These are phyloP conservation scores for Augochlorella aurata DNA, from an alignment of 2,888 invertebrate species.

Conservation along the genomic window DNA sequence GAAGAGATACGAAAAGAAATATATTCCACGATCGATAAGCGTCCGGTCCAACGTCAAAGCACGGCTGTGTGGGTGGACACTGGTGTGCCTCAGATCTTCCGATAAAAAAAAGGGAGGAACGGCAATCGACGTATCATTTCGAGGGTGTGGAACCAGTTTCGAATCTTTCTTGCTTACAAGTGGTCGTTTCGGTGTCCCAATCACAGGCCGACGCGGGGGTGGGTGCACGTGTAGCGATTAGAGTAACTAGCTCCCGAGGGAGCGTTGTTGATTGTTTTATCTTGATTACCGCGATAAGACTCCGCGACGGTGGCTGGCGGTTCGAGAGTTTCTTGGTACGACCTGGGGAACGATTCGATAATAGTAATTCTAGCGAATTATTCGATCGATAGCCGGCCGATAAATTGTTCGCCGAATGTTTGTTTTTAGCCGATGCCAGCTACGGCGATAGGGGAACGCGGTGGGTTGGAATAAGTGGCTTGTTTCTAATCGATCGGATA, in stretches of 20 bases:
- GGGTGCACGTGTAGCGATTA: conserved; percentile 43
- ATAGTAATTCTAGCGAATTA: conserved; percentile 18
- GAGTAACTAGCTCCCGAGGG: conserved; percentile 13
- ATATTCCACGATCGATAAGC: conserved; percentile 76
- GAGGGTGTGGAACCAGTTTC: conserved; percentile 21
- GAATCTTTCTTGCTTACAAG: conserved; percentile 38
- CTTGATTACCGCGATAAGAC: conserved; percentile 50
- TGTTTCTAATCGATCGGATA: neutral
- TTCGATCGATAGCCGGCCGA: neutral
- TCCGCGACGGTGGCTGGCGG: conserved; percentile 9
- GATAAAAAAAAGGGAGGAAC: conserved; percentile 56
- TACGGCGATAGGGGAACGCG: neutral
- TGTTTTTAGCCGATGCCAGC: neutral
- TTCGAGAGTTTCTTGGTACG: conserved; percentile 11
- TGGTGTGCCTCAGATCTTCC: conserved; percentile 64
- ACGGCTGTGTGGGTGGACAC: conserved; percentile 52
- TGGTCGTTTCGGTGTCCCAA: conserved; percentile 14
- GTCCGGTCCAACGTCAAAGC: conserved; percentile 69
- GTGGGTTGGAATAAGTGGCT: neutral
- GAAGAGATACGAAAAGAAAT: conserved; percentile 72
- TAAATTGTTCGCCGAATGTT: neutral
- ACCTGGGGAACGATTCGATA: conserved; percentile 8
- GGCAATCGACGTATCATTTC: conserved; percentile 47
- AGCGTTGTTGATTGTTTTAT: conserved; percentile 44
- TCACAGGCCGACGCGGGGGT: neutral